Evolutionary conservation across 2,888 invertebrate genomes (phyloP), one percentile per base, ranked within the genome.

Genomic region (Sarcophaga variegata): DNA sequence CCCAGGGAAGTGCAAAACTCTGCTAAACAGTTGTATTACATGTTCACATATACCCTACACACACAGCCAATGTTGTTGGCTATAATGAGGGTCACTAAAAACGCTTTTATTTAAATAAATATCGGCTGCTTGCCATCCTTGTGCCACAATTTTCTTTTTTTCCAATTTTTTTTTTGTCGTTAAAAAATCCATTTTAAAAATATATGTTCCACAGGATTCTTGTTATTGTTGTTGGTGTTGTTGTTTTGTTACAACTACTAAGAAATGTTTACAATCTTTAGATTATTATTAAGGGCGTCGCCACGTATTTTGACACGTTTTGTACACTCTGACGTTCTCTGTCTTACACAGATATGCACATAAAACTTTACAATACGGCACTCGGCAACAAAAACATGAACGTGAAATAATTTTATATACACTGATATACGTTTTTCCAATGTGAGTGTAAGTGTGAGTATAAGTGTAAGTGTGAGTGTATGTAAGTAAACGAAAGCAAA

Each of bases 231-330:
- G 49, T 49, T 74, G 22, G 66, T 10, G 60, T 37, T 74, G 22
- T 72, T 10, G 60, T 37, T 76, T 70, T 76, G 27, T 71, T 47
- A 72, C 45, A 77, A 76, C 63, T 80, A 76, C 69, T 77, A 66
- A 70, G 63, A 66, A 79, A 81, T 81, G 75, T 79, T 82, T 82
- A 60, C 67, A 76, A 84, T 79, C 81, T 54, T 54, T 76, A 84
- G 81, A 82, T 76, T 72, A 63, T 69, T 82, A 76, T 87, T 84
- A 79, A 82, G 87, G 84, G 84, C 79, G 87, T 84, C 79, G 78
- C 87, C 87, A 84, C 60, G 69, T 84, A 84, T 84, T 84, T 72
- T 75, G 71, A 81, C 84, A 84, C 78, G 78, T 70, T 81, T 71
- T 49, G 45, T 64, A 59, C 66, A 66, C 59, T 60, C 45, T 27